These are phyloP conservation scores for Phasia obesa DNA, from an alignment of 2,888 invertebrate species.

Conservation along the genomic window DNA sequence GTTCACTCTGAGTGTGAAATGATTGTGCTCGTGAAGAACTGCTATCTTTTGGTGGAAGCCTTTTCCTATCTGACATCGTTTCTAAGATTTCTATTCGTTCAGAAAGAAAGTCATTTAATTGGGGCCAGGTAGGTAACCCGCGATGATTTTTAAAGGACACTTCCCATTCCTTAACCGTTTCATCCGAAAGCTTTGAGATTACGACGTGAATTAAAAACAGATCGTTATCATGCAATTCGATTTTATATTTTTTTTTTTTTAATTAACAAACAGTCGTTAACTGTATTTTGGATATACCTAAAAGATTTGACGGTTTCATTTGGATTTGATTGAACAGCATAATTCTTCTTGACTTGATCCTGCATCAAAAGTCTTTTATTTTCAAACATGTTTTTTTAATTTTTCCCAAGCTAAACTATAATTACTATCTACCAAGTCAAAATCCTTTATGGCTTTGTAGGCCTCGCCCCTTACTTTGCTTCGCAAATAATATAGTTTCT, in stretches of 20 bases:
- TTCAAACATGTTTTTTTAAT: slow-evolving; percentile 22
- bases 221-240: slow-evolving; percentile 2
- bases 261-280: slow-evolving; percentile 17
- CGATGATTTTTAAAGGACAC: slow-evolving; percentile 20
- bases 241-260: slow-evolving; percentile 7
- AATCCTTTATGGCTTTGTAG: slow-evolving; percentile 25
- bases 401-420: slow-evolving; percentile 27
- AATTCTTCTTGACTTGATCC: slow-evolving; percentile 33
- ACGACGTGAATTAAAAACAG: slow-evolving; percentile 13
- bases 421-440: slow-evolving; percentile 37
- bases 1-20: too few relatives aligned
- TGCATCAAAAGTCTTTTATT: slow-evolving; percentile 31
- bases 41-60: neutral
- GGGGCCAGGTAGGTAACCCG: slow-evolving; percentile 26
- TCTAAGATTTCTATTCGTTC: slow-evolving; percentile 34
- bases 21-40: too few relatives aligned
- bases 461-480: slow-evolving; percentile 36
- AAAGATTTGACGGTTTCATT: slow-evolving; percentile 8
- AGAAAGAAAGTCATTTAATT: slow-evolving; percentile 9
- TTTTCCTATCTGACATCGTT: slow-evolving; percentile 1
- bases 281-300: neutral
- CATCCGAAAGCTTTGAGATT: slow-evolving; percentile 14
- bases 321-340: neutral
- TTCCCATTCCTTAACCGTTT: slow-evolving; percentile 30
- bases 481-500: slow-evolving; percentile 7